Conservation (phyloP, 2,797 vertebrate genomes). For the Leptodactylus fallax region DNA sequence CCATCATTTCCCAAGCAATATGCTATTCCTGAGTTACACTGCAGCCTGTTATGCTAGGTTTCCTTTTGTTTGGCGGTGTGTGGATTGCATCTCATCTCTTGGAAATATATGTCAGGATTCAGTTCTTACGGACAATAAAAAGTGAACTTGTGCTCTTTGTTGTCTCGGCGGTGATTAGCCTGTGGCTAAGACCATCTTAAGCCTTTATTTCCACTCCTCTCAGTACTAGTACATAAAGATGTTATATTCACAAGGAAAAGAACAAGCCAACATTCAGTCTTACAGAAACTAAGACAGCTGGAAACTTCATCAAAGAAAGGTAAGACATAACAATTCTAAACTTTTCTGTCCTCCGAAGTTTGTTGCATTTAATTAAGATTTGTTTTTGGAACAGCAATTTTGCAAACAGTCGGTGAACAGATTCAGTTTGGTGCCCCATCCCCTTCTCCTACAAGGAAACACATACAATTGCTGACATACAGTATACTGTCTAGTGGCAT, state of each 20-base stretch:
- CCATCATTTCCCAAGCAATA: neutral
- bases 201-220: constrained; percentile 4
- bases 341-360: too few relatives aligned
- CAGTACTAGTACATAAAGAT: neutral
- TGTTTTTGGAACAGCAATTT: neutral
- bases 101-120: constrained; percentile 13
- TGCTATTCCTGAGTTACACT: neutral
- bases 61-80: neutral
- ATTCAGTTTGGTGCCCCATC: neutral
- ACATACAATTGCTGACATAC: neutral
- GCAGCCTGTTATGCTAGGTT: neutral
- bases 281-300: neutral
- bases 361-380: neutral
- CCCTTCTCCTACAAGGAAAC: neutral
- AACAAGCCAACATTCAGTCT: neutral
- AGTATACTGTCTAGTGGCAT: too few relatives aligned
- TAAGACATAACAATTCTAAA: neutral
- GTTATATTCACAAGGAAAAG: neutral
- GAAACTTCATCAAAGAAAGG: constrained; percentile 1
- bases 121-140: constrained; percentile 28
- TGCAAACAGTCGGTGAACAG: neutral
- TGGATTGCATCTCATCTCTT: neutral
- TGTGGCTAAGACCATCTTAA: constrained; percentile 14
- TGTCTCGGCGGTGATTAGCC: constrained; percentile 30
- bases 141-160: constrained; percentile 10